Conservation (phyloP, 1,140 invertebrate genomes). For the Scaptodrosophila lebanonensis region DNA sequence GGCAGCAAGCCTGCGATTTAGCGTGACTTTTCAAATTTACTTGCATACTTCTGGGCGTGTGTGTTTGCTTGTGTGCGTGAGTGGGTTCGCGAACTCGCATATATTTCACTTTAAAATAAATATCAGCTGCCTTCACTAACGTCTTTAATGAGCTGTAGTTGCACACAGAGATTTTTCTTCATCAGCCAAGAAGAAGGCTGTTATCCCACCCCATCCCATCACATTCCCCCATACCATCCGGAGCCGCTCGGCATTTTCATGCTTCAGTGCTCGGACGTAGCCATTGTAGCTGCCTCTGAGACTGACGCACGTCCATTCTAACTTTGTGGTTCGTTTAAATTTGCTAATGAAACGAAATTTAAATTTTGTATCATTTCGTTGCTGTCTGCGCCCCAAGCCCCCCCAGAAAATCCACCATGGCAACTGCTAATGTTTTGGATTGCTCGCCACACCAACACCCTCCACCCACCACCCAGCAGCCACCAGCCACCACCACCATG, state of each 20-base stretch:
- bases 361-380: constrained; percentile 45
- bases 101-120: constrained; percentile 43
- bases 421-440: constrained; percentile 35
- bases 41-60: too few relatives aligned
- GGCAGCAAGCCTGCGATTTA: constrained; percentile 10
- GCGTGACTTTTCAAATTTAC: constrained; percentile 52
- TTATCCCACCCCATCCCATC: too few relatives aligned
- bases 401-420: too few relatives aligned
- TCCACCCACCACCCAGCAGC: too few relatives aligned
- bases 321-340: constrained; percentile 35
- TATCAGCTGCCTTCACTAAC: constrained; percentile 16
- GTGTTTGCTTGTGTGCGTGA: too few relatives aligned
- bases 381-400: constrained; percentile 1
- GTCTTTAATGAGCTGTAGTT: constrained; percentile 69
- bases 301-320: not conserved
- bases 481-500: too few relatives aligned
- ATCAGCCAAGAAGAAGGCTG: not conserved
- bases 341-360: constrained; percentile 54
- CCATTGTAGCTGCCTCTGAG: not conserved
- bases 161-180: constrained; percentile 39
- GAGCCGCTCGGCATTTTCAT: constrained; percentile 34
- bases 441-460: too few relatives aligned
- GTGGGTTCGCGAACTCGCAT: constrained; percentile 2
- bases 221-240: not conserved
- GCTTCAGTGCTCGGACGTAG: constrained; percentile 3